Conservation (phyloP, 1,140 invertebrate species). For the Danaus melanippus region DNA sequence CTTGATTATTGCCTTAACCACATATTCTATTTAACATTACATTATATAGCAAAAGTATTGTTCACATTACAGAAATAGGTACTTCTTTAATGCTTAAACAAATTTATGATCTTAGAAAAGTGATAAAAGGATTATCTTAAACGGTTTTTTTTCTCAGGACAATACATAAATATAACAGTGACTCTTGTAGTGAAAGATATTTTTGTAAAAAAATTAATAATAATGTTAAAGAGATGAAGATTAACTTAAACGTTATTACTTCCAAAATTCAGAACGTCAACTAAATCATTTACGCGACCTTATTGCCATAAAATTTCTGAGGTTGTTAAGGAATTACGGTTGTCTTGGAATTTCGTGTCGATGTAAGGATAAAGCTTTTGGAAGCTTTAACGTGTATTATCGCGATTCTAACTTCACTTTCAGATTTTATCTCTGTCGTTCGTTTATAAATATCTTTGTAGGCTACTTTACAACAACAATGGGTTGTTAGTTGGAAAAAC, state of each 20-base stretch:
- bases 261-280: slow-evolving; percentile 12
- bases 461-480: slow-evolving; percentile 1
- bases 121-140: too few species aligned
- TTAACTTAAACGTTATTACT: slow-evolving; percentile 5
- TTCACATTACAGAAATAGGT: too few species aligned
- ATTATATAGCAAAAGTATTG: too few species aligned
- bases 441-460: slow-evolving; percentile 13
- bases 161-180: too few species aligned
- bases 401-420: slow-evolving; percentile 20
- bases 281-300: slow-evolving; percentile 19
- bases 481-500: background rate
- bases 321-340: slow-evolving; percentile 15
- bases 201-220: too few species aligned
- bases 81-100: too few species aligned
- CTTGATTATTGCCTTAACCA: too few species aligned
- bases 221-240: too few species aligned
- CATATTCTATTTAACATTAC: too few species aligned
- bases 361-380: slow-evolving; percentile 22
- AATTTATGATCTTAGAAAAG: too few species aligned
- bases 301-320: slow-evolving; percentile 17
- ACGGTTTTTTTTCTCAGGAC: too few species aligned
- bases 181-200: too few species aligned
- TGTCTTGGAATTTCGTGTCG: slow-evolving; percentile 19
- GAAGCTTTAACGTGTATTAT: slow-evolving; percentile 23
- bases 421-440: slow-evolving; percentile 22